Base-by-base conservation (phyloP, 2,113 vertebrate species). In the Chlamydotis undulata region DNA sequence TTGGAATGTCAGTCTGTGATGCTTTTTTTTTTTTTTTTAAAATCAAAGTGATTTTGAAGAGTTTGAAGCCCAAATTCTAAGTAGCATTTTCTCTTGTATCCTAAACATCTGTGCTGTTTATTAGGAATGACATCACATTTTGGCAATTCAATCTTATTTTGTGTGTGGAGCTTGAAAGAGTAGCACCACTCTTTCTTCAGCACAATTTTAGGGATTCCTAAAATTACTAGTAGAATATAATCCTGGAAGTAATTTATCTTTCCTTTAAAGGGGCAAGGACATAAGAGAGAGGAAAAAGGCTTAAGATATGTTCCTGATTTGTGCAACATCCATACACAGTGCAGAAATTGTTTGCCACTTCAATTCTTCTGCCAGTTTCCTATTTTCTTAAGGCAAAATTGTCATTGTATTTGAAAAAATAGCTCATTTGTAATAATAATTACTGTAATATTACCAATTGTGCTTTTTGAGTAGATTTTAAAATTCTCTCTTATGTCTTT, bases 111-210 rank as follows among this genome's bases (percentile, higher is more conserved):
- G 57, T 68, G 45, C 39, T 63, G 33, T 75, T 81, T 89, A 81
- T 85, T 92, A 91, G 61, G 61, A 96, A 92, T 41, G 33, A 41
- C 49, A 68, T 70, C 45, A 78, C n/a, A 75, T 94, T 93, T 87
- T 93, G 73, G 53, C 74, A 84, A 82, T 75, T 64, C 18, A 77
- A 23, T 81, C 2, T 67, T 90, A 56, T 61, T 25, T 83, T 82
- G 22, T 47, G 5, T 33, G 29, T 84, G 69, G 33, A 70, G 13
- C 35, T 89, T 92, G 69, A 68, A 94, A 87, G 26, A 75, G 11
- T 71, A 84, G 9, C 29, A 85, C 16, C 12, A 49, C 5, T 57
- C 18, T 78, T 81, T 63, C 22, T 89, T 81, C 77, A 35, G 14
- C 2, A 8, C n/a, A 64, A 8, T 65, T 65, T 21, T 55, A 64